A percentile compares a stretch with the other conserved stretches of the same genome.
Conservation (phyloP, 2,113 vertebrate species). For the Marmota monax region DNA sequence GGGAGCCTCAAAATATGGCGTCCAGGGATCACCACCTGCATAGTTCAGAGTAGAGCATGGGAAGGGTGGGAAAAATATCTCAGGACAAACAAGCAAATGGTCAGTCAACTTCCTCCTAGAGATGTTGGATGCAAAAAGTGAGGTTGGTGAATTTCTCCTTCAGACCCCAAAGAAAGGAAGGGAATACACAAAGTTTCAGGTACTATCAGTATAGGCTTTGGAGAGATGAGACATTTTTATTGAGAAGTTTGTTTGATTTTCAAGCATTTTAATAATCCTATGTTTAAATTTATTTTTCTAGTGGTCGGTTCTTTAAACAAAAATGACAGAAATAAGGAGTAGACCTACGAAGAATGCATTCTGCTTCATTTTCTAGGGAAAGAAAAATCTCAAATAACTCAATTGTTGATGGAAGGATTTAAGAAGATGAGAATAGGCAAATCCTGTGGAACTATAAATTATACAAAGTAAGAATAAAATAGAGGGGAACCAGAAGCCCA, state of each 20-base stretch:
- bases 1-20: neutral
- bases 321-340: neutral
- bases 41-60: neutral
- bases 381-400: neutral
- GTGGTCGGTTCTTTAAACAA: neutral
- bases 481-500: neutral
- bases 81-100: neutral
- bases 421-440: neutral
- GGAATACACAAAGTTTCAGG: neutral
- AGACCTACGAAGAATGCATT: neutral
- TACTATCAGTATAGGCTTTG: neutral
- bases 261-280: neutral
- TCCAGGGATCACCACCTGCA: fast-evolving
- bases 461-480: conserved; percentile 35
- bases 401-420: neutral
- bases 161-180: neutral
- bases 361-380: neutral
- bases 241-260: neutral
- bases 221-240: neutral
- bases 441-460: neutral
- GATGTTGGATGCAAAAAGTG: neutral
- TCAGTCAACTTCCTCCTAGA: neutral
- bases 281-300: neutral
- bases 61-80: fast-evolving
- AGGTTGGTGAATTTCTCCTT: neutral